Conservation (phyloP, 1,140 invertebrate genomes). For the Leptinotarsa undecemlineata region DNA sequence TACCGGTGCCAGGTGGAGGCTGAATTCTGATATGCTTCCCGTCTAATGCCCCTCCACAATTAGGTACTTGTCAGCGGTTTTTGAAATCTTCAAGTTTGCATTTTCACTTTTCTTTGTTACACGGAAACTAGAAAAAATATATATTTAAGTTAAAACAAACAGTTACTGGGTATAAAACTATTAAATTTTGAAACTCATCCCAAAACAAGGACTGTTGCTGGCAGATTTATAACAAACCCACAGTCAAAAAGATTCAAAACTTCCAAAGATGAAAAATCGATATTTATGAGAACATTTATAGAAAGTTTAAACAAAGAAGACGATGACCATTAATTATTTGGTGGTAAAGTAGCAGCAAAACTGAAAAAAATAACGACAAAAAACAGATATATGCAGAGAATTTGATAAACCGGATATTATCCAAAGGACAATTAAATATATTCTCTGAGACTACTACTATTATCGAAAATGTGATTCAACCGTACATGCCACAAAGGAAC, state of each 20-base stretch:
- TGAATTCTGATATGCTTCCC: slow-evolving; percentile 1
- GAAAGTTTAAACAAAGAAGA: slow-evolving; percentile 17
- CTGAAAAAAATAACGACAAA: not conserved
- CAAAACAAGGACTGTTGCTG: not conserved
- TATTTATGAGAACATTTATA: slow-evolving; percentile 9
- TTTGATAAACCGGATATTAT: not conserved
- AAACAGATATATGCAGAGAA: not conserved
- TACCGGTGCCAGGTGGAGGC: not conserved
- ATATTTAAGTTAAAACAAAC: slow-evolving; percentile 18
- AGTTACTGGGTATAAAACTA: slow-evolving; percentile 10
- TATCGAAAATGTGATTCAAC: not conserved
- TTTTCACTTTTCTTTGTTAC: slow-evolving; percentile 20
- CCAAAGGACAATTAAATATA: not conserved
- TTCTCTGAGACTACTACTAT: not conserved
- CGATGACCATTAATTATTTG: slow-evolving; percentile 1
- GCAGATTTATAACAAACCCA: not conserved
- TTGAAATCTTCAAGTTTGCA: slow-evolving; percentile 7
- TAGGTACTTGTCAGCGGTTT: not conserved
- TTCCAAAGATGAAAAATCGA: not conserved
- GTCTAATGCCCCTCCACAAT: slow-evolving; percentile 1
- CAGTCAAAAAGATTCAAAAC: slow-evolving; percentile 15
- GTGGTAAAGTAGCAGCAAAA: not conserved
- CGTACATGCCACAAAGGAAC: slow-evolving; percentile 5
- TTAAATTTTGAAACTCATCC: slow-evolving; percentile 1
- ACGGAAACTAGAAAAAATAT: slow-evolving; percentile 21